Base-by-base conservation (phyloP, 2,888 invertebrate genomes). In the Oscheius sp. region DNA sequence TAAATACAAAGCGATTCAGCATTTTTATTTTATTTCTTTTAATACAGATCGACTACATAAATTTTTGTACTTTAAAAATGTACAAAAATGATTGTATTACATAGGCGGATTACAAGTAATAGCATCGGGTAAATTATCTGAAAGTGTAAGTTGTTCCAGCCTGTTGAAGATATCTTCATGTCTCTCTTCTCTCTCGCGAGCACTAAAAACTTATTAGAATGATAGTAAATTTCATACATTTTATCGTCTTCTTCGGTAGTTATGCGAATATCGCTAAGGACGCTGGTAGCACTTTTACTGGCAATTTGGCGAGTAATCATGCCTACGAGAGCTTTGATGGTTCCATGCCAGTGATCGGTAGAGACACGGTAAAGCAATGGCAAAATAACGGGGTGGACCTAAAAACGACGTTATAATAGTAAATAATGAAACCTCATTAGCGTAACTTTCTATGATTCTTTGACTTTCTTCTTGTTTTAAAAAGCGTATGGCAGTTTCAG, bases 401-500 rank as follows among this genome's bases (percentile, higher is more conserved):
- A 23, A 18, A 61, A n/a, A 16, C 2, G 13, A 29, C 2, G 2
- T n/a, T 43, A 2, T n/a, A 41, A 7, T 7, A 13, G 12, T n/a
- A 9, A 25, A 2, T 49, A 49, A n/a, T n/a, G 21, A 16, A 41
- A 61, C 61, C 43, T 61, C 43, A 21, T 61, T 12, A 12, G 43
- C 13, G 18, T 23, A 61, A 23, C 21, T 21, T 1, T 18, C 61
- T 21, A 61, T 43, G 1, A 61, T 12, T 21, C 41, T 43, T 41
- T 21, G 9, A 18, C n/a, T 61, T 21, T 61, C 21, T 6, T 61
- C 61, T 1, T 61, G 18, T 18, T 25, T 41, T 9, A 61, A n/a
- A 41, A 61, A 61, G 7, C 43, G 41, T 6, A 61, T 16, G 18
- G 61, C 61, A n/a, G 61, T 41, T 43, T 64, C 64, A n/a, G 52